phyloP scores from a whole-genome alignment of 2,888 invertebrate species.

The Andrena bicolor region DNA sequence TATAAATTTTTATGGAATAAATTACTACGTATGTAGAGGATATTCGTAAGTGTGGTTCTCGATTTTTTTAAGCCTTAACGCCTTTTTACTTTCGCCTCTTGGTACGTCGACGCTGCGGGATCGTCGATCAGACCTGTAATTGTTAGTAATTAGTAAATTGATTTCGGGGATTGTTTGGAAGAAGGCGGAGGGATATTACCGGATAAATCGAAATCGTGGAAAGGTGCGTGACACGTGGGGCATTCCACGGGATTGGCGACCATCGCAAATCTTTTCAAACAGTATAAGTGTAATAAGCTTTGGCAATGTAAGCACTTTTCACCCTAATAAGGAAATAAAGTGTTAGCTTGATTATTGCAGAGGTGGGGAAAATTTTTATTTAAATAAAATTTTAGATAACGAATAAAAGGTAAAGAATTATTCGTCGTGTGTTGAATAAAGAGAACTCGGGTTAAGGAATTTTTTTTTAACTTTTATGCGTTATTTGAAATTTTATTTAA shows the following conservation, averaged over 20 bases:
- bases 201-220: slow-evolving; percentile 29
- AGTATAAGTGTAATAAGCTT: slow-evolving; percentile 69
- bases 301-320: slow-evolving; percentile 69
- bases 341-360: too few relatives aligned
- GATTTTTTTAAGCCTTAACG: background rate
- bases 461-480: too few relatives aligned
- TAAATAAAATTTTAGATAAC: too few relatives aligned
- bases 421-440: too few relatives aligned
- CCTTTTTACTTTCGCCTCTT: background rate
- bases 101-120: background rate
- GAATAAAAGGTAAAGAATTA: too few relatives aligned
- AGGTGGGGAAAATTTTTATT: too few relatives aligned
- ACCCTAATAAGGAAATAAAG: slow-evolving; percentile 65
- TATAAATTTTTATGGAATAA: slow-evolving; percentile 12
- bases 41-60: background rate
- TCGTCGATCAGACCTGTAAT: slow-evolving; percentile 5
- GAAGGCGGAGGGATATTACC: slow-evolving; percentile 30
- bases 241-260: slow-evolving; percentile 67
- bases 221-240: slow-evolving; percentile 66
- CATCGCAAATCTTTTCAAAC: slow-evolving; percentile 68
- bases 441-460: too few relatives aligned
- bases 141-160: background rate
- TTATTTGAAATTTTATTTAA: too few relatives aligned
- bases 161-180: too few relatives aligned
- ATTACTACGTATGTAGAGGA: background rate